Percentiles rank a stretch among this genome's conserved stretches.
Evolutionary conservation across 2,888 invertebrate species (phyloP).

Genomic region (Synergus japonicus): DNA sequence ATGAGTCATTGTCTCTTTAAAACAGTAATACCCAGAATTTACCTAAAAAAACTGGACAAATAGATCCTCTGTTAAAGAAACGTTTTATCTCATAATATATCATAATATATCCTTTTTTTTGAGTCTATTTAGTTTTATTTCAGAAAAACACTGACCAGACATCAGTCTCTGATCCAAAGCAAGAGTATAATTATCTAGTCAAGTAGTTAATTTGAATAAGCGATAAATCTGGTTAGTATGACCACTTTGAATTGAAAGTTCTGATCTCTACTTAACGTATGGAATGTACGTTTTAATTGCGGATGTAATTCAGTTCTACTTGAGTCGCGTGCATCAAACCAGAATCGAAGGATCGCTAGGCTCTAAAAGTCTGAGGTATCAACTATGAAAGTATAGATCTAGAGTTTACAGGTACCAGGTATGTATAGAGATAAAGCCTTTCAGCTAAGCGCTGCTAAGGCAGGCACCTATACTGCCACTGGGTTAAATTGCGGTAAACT

Average conservation of each 20-base stretch:
- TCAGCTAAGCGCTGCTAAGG: background rate
- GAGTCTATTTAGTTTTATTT: background rate
- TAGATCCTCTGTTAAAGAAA: too few relatives aligned
- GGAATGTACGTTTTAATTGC: background rate
- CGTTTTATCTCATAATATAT: too few relatives aligned
- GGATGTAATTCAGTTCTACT: background rate
- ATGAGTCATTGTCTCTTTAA: background rate
- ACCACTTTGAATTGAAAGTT: background rate
- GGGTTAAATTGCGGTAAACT: constrained; percentile 47
- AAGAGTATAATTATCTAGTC: background rate
- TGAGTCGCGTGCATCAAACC: background rate
- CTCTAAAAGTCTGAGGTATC: background rate
- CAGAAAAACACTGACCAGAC: background rate
- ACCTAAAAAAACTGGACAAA: too few relatives aligned
- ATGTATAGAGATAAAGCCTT: background rate
- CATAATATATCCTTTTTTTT: too few relatives aligned
- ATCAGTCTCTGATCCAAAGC: background rate
- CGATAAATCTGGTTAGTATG: constrained; percentile 2
- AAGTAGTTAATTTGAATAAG: background rate
- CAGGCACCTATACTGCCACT: constrained; percentile 41
- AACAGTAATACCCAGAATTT: background rate
- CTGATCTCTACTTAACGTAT: background rate
- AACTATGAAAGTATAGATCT: background rate
- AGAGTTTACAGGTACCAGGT: background rate
- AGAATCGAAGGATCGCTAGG: background rate